These are phyloP conservation scores for Incurvaria masculella DNA, from an alignment of 2,888 invertebrate species.

Conservation along the genomic window DNA sequence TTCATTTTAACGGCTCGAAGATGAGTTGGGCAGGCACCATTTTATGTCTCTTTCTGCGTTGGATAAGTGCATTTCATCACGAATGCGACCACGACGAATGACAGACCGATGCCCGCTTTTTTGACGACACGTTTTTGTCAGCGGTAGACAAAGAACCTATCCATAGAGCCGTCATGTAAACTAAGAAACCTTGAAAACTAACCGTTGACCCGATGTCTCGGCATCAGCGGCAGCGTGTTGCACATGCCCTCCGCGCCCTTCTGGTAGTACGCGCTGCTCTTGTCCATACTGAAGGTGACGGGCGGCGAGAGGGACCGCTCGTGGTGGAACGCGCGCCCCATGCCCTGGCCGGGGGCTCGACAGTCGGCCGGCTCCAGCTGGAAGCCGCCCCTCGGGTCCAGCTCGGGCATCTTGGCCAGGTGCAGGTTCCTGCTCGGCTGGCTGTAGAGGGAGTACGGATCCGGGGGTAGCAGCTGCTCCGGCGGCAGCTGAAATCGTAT, in stretches of 20 bases:
- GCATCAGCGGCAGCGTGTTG: slow-evolving; percentile 35
- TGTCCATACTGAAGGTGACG: slow-evolving; percentile 38
- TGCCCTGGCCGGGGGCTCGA: neutral
- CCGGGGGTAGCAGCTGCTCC: slow-evolving; percentile 45
- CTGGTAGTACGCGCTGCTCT: slow-evolving; percentile 33
- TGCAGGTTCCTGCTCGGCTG: slow-evolving; percentile 34
- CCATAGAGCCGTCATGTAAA: no score
- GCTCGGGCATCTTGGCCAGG: slow-evolving; percentile 38
- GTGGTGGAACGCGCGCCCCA: slow-evolving; percentile 22
- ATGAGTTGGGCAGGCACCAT: no score
- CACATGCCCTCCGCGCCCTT: slow-evolving; percentile 31
- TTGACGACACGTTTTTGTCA: no score
- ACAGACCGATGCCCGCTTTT: no score
- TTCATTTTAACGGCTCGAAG: no score
- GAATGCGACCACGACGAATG: no score
- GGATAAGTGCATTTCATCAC: no score
- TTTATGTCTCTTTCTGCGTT: no score
- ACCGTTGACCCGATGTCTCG: slow-evolving; percentile 32
- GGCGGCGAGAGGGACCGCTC: slow-evolving; percentile 39
- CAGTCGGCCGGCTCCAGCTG: slow-evolving; percentile 14
- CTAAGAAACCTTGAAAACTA: no score
- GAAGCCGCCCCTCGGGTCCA: slow-evolving; percentile 24
- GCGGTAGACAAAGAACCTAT: no score
- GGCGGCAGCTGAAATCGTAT: slow-evolving; percentile 32
- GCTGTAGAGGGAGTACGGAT: slow-evolving; percentile 38